Evolutionary conservation across 1,140 invertebrate species (phyloP).

Genomic region (Cepaea nemoralis): DNA sequence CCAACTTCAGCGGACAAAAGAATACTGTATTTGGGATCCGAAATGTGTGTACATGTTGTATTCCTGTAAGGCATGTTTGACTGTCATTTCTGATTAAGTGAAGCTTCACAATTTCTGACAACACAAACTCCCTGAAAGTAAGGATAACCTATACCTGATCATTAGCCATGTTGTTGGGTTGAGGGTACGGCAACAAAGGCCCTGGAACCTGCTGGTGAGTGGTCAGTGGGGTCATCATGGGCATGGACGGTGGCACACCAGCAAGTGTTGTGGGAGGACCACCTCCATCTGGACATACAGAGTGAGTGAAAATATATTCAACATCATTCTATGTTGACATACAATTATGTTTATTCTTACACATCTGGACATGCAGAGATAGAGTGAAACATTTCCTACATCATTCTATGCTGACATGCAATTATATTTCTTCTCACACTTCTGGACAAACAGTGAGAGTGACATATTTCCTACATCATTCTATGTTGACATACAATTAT

Average conservation of each 20-base stretch:
- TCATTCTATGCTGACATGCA: too few relatives aligned
- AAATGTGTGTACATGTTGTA: too few relatives aligned
- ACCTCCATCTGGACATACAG: background rate
- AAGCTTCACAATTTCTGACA: too few relatives aligned
- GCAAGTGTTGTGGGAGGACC: background rate
- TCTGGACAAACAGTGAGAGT: background rate
- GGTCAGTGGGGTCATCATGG: background rate
- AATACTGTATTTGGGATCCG: too few relatives aligned
- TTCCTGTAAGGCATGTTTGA: too few relatives aligned
- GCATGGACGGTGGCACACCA: background rate
- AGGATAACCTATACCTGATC: conserved; percentile 12
- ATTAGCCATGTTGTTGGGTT: background rate
- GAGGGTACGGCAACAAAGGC: background rate
- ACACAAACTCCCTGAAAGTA: too few relatives aligned
- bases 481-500: background rate
- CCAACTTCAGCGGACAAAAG: too few relatives aligned
- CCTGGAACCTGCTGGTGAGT: conserved; percentile 5
- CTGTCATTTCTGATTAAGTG: too few relatives aligned
- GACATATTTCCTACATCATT: background rate
- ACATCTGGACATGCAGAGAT: too few relatives aligned
- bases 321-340: background rate
- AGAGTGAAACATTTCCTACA: too few relatives aligned
- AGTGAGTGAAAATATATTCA: background rate
- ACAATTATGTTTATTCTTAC: too few relatives aligned
- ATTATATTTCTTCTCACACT: too few relatives aligned